Evolutionary conservation across 2,113 vertebrate species (phyloP).

Genomic region (Zosterops pallidus): DNA sequence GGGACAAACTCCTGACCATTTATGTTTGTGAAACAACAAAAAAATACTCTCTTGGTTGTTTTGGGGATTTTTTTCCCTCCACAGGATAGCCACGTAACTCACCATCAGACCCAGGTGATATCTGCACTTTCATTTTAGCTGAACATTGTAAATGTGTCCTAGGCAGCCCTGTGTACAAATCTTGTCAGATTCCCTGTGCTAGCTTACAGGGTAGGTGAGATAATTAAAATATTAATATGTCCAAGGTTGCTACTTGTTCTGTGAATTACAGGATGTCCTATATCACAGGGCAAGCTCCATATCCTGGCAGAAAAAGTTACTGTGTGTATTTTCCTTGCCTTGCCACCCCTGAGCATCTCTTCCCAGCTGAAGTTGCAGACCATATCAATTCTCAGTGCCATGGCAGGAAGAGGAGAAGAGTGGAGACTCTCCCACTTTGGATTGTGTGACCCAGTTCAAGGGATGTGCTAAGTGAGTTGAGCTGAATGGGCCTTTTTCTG

Average conservation of each 20-base stretch:
- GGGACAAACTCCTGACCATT: not conserved
- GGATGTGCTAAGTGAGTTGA: not conserved
- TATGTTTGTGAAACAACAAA: not conserved
- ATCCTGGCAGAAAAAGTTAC: not conserved
- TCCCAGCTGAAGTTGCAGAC: not conserved
- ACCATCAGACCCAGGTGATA: not conserved
- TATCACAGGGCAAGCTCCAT: not conserved
- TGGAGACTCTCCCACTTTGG: not conserved
- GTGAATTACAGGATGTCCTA: not conserved
- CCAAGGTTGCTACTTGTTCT: not conserved
- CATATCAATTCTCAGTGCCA: not conserved
- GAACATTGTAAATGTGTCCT: not conserved
- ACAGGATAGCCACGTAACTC: not conserved
- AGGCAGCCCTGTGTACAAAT: not conserved
- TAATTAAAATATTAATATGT: not conserved
- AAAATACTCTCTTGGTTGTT: not conserved
- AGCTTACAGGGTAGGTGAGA: not conserved
- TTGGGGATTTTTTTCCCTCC: not conserved
- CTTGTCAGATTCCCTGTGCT: not conserved
- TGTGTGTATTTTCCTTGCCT: not conserved
- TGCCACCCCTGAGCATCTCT: not conserved
- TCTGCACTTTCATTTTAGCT: not conserved
- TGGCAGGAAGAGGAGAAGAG: not conserved
- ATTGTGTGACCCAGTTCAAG: not conserved
- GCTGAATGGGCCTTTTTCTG: not conserved